These are phyloP conservation scores for Pachycephala philippinensis DNA, from an alignment of 2,113 vertebrate species.

Conservation along the genomic window DNA sequence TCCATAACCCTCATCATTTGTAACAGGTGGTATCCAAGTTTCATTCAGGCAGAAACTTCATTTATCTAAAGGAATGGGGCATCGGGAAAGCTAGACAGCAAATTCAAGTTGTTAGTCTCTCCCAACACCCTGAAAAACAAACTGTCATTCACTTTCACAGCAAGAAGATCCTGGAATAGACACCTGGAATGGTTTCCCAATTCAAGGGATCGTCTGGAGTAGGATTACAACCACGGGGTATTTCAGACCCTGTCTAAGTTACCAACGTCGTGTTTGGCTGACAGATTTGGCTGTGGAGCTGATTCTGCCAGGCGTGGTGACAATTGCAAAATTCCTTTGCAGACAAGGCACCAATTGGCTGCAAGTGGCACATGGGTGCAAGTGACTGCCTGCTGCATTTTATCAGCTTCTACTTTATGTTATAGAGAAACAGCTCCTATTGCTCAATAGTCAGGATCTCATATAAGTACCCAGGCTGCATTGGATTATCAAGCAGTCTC, in stretches of 20 bases:
- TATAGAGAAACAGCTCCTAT: background rate
- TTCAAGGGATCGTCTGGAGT: background rate
- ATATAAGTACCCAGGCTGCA: background rate
- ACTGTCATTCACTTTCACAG: background rate
- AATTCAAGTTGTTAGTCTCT: background rate
- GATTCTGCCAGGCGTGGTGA: background rate
- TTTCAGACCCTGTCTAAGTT: background rate
- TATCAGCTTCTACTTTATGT: background rate
- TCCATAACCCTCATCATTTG: background rate
- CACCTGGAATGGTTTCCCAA: background rate
- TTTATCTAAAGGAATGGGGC: background rate
- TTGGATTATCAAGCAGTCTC: background rate
- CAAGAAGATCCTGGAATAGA: background rate
- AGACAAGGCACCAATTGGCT: rapidly evolving
- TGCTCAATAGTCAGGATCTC: background rate
- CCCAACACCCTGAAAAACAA: background rate
- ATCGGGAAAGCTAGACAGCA: background rate
- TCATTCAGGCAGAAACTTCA: background rate
- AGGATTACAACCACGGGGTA: background rate
- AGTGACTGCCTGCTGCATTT: background rate
- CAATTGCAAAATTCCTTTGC: background rate
- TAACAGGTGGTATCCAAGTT: background rate
- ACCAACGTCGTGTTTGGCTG: background rate
- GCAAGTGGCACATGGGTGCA: background rate
- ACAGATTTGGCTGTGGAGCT: background rate